Evolutionary conservation across 2,888 invertebrate genomes (phyloP).

Genomic region (Osmoderma eremita): DNA sequence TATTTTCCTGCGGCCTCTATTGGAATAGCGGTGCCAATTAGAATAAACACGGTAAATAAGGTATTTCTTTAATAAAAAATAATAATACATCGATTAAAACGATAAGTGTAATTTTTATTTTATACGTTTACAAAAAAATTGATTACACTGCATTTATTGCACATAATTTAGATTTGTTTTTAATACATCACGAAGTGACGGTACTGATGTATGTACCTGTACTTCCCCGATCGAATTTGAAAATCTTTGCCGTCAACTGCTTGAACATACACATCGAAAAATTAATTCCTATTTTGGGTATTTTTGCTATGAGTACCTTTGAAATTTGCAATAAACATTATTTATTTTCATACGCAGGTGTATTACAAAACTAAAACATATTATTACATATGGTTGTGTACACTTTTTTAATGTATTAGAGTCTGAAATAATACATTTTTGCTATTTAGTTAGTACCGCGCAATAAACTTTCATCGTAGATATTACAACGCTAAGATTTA

Average conservation of each 20-base stretch:
- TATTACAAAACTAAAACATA: background rate
- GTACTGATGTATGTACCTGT: constrained; percentile 5
- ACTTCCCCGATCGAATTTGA: background rate
- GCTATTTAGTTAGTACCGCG: constrained; percentile 6
- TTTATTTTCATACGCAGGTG: constrained; percentile 15
- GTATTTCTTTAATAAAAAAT: too few relatives aligned
- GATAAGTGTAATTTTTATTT: constrained; percentile 5
- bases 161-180: constrained; percentile 23
- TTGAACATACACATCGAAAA: constrained; percentile 8
- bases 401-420: background rate
- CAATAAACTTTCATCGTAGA: background rate
- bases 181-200: background rate
- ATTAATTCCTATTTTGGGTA: background rate
- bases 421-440: constrained; percentile 34
- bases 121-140: constrained; percentile 28
- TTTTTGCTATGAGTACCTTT: background rate
- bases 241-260: constrained; percentile 3
- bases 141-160: constrained; percentile 33
- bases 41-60: too few relatives aligned
- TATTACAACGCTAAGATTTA: background rate
- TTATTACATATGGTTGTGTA: too few relatives aligned
- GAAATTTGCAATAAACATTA: background rate
- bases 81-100: constrained; percentile 9
- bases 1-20: too few relatives aligned
- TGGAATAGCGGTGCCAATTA: too few relatives aligned